Conservation (phyloP, 1,140 invertebrate genomes). For the Brachionus plicatilis region DNA sequence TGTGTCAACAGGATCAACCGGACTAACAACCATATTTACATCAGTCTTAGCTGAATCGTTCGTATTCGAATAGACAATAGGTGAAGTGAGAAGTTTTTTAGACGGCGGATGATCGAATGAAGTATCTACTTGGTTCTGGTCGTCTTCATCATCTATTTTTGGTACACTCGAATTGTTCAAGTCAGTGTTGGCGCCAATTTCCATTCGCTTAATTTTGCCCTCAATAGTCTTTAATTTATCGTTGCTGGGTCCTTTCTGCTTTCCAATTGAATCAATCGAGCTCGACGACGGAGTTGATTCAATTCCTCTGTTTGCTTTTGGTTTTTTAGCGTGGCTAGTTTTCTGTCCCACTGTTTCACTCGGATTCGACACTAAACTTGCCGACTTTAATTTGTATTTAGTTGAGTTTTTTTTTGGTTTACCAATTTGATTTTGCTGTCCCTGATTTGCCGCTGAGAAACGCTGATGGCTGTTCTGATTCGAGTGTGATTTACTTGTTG, state of each 20-base stretch:
- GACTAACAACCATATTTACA: conserved; percentile 27
- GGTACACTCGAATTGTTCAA: conserved; percentile 1
- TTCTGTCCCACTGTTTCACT: background rate
- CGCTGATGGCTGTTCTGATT: background rate
- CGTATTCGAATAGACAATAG: background rate
- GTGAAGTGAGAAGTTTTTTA: conserved; percentile 20
- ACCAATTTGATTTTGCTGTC: background rate
- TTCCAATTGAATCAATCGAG: conserved; percentile 8
- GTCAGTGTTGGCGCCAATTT: background rate
- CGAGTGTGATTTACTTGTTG: conserved; percentile 23
- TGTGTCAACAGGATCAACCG: background rate
- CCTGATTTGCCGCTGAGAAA: background rate
- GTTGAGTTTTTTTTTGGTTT: conserved; percentile 10
- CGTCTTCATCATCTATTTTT: conserved; percentile 37
- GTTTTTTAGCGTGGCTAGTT: background rate
- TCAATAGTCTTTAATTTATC: background rate
- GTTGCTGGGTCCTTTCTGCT: background rate
- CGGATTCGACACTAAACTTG: conserved; percentile 6
- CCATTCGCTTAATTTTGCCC: conserved; percentile 17
- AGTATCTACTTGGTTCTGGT: conserved; percentile 13
- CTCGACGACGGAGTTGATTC: background rate
- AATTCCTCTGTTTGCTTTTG: background rate
- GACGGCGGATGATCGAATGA: conserved; percentile 30
- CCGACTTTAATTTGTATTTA: background rate
- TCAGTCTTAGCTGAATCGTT: background rate